Evolutionary conservation across 2,113 vertebrate genomes (phyloP).

Genomic region (Potamarius usumacintae): DNA sequence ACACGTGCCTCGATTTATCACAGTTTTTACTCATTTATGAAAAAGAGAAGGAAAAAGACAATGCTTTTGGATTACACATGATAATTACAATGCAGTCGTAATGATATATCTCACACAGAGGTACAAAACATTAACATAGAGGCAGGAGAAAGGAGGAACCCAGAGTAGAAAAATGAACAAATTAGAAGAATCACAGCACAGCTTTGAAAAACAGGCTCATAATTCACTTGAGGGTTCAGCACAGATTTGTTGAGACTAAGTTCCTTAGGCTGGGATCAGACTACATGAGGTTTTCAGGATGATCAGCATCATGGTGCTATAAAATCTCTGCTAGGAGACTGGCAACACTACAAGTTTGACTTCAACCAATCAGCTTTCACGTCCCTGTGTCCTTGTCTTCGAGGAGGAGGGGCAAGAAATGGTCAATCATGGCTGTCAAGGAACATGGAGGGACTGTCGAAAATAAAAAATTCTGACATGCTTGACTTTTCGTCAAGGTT

Average conservation of each 20-base stretch:
- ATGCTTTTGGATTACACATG: conserved; percentile 55
- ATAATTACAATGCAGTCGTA: conserved; percentile 61
- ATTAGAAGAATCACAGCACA: not conserved
- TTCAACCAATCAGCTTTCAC: too few species aligned
- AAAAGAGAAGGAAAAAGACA: conserved; percentile 49
- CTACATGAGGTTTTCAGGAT: too few species aligned
- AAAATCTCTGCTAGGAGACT: too few species aligned
- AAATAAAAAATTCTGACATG: too few species aligned
- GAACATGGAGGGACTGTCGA: too few species aligned
- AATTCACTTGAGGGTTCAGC: not conserved
- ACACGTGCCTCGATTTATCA: conserved; percentile 54
- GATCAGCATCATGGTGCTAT: too few species aligned
- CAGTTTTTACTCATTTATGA: conserved; percentile 68
- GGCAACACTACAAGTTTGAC: too few species aligned
- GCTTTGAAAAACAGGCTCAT: conserved; percentile 16
- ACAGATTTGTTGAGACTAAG: not conserved
- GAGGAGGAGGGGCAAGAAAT: too few species aligned
- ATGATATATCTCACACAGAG: conserved; percentile 69
- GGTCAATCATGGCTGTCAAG: too few species aligned
- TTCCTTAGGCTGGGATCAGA: too few species aligned
- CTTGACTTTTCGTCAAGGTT: too few species aligned
- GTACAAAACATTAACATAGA: conserved; percentile 70
- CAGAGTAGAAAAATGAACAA: conserved; percentile 8
- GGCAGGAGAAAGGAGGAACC: conserved; percentile 29
- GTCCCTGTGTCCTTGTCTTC: too few species aligned